phyloP scores from a whole-genome alignment of 2,113 vertebrate species.

The Solea senegalensis region DNA sequence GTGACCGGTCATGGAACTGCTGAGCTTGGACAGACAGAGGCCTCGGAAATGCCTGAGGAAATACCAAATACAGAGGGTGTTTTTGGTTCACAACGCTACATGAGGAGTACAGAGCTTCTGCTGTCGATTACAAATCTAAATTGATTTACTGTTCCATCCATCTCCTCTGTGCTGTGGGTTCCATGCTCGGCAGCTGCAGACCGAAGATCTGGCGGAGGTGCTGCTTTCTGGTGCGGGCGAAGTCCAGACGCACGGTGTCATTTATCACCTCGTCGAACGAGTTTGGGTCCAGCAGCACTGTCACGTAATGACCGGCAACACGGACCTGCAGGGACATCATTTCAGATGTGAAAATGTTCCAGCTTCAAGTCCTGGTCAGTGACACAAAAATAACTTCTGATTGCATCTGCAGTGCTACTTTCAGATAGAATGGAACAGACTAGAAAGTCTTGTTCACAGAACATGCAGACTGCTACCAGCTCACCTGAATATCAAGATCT shows the following conservation, averaged over 20 bases:
- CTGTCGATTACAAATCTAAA: not conserved
- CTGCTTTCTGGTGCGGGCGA: slow-evolving; percentile 67
- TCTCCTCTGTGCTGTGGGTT: slow-evolving; percentile 72
- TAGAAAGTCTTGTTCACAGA: no score
- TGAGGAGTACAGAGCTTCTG: not conserved
- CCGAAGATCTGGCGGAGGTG: slow-evolving; percentile 84
- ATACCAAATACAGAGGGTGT: not conserved
- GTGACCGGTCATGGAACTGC: slow-evolving; percentile 77
- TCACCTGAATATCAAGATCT: no score
- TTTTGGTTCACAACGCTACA: not conserved
- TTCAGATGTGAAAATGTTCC: not conserved
- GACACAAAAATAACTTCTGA: not conserved
- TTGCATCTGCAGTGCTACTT: not conserved
- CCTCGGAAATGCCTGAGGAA: slow-evolving; percentile 83
- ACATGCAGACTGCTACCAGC: no score
- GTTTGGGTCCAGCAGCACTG: slow-evolving; percentile 87
- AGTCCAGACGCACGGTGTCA: slow-evolving; percentile 79
- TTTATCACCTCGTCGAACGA: slow-evolving; percentile 82
- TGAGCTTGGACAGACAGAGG: slow-evolving; percentile 73
- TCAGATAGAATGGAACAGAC: not conserved
- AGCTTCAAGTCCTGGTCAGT: no score
- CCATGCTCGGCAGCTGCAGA: slow-evolving; percentile 75
- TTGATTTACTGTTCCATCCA: slow-evolving; percentile 79
- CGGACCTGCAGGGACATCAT: slow-evolving; percentile 75
- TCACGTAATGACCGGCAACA: slow-evolving; percentile 84